These are phyloP conservation scores for Pachyramphus minor DNA, from an alignment of 2,113 vertebrate species.

Conservation along the genomic window DNA sequence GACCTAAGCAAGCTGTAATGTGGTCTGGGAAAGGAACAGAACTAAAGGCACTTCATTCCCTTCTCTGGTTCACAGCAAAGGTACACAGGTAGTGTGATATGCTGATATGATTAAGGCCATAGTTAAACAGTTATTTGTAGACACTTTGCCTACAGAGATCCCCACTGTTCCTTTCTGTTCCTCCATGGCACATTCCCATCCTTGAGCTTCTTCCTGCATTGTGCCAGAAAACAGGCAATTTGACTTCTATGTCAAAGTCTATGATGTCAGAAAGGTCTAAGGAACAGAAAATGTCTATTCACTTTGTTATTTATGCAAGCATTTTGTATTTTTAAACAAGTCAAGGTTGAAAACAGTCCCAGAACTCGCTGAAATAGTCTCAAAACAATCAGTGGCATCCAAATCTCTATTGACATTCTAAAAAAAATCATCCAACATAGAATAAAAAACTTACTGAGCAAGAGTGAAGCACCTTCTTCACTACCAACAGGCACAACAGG, in stretches of 20 bases:
- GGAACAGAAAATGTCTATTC: neutral
- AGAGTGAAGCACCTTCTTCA: neutral
- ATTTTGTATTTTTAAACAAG: neutral
- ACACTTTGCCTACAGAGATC: neutral
- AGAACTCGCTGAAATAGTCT: neutral
- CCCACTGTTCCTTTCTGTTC: neutral
- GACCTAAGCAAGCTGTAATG: neutral
- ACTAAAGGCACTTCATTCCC: neutral
- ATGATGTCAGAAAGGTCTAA: neutral
- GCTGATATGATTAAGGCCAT: neutral
- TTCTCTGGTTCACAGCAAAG: neutral
- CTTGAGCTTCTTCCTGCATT: neutral
- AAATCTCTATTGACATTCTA: neutral
- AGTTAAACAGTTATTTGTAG: neutral
- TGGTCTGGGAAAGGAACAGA: neutral
- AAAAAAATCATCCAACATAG: neutral
- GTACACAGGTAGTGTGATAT: neutral
- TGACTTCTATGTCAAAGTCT: neutral
- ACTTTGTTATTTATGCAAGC: neutral
- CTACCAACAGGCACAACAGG: conserved; percentile 40
- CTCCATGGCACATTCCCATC: neutral
- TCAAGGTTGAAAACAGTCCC: neutral
- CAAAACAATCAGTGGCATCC: neutral
- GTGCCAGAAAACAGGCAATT: neutral
- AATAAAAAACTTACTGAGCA: neutral